These are phyloP conservation scores for Microtus richardsoni DNA, from an alignment of 2,113 vertebrate genomes.

Conservation along the genomic window DNA sequence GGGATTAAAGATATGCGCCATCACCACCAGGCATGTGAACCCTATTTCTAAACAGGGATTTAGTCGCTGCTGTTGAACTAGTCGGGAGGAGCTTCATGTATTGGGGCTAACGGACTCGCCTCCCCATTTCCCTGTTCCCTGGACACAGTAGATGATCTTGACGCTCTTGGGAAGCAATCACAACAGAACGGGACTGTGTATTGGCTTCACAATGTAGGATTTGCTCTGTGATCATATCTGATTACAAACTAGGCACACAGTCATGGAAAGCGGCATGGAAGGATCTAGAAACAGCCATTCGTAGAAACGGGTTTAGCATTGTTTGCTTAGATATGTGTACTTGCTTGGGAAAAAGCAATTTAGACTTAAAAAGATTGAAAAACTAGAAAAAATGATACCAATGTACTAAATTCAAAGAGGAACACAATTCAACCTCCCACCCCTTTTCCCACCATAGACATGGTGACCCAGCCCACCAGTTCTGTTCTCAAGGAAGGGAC, in stretches of 20 bases:
- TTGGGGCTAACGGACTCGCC: background rate
- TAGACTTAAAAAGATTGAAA: background rate
- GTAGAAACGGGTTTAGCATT: background rate
- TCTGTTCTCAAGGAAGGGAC: background rate
- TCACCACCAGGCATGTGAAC: background rate
- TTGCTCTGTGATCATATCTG: background rate
- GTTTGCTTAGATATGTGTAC: background rate
- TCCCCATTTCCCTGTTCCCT: background rate
- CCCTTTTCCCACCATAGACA: background rate
- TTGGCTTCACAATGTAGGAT: background rate
- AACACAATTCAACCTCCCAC: background rate
- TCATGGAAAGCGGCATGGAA: background rate
- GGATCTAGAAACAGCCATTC: background rate
- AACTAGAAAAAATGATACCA: background rate
- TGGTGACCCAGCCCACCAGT: background rate
- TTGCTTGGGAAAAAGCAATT: background rate
- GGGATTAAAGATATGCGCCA: too few relatives aligned
- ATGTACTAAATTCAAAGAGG: background rate
- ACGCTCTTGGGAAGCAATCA: background rate
- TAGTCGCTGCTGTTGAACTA: background rate
- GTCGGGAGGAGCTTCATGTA: background rate
- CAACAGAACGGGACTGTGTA: rapidly evolving
- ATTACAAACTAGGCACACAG: background rate
- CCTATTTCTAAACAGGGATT: background rate
- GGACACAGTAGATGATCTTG: background rate